A percentile compares a stretch with the other conserved stretches of the same genome.
These are phyloP conservation scores for Erythrolamprus reginae DNA, from an alignment of 2,113 vertebrate species.

Conservation along the genomic window DNA sequence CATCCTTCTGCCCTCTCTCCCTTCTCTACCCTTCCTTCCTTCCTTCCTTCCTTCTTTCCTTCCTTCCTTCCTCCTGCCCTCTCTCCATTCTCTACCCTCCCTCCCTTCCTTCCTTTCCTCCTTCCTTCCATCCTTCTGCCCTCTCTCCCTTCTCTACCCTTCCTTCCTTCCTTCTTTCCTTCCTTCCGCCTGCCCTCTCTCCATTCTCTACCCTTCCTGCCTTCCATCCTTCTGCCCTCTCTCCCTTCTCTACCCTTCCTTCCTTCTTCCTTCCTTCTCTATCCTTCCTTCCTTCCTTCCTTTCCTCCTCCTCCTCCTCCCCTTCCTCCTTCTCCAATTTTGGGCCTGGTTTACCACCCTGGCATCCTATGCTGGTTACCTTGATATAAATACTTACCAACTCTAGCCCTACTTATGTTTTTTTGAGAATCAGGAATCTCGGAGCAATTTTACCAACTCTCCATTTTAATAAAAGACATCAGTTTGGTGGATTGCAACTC, in stretches of 20 bases:
- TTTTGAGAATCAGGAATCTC: neutral
- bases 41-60: fast-evolving
- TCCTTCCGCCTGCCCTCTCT: no score
- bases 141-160: no score
- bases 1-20: fast-evolving
- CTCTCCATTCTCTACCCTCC: neutral
- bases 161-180: no score
- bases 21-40: neutral
- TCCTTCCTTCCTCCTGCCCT: no score
- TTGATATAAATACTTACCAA: neutral
- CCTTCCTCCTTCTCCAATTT: neutral
- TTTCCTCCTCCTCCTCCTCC: no score
- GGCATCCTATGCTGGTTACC: neutral
- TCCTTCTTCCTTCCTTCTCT: neutral
- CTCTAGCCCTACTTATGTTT: neutral
- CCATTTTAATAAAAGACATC: neutral
- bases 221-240: no score
- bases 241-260: no score
- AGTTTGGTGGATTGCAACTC: neutral
- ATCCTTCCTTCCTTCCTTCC: fast-evolving
- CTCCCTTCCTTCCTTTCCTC: no score
- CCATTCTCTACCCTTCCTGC: no score
- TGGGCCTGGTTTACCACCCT: neutral
- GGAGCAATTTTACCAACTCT: neutral
- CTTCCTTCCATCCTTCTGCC: no score